phyloP scores from a whole-genome alignment of 1,140 invertebrate genomes.

The Lepidurus couesii region DNA sequence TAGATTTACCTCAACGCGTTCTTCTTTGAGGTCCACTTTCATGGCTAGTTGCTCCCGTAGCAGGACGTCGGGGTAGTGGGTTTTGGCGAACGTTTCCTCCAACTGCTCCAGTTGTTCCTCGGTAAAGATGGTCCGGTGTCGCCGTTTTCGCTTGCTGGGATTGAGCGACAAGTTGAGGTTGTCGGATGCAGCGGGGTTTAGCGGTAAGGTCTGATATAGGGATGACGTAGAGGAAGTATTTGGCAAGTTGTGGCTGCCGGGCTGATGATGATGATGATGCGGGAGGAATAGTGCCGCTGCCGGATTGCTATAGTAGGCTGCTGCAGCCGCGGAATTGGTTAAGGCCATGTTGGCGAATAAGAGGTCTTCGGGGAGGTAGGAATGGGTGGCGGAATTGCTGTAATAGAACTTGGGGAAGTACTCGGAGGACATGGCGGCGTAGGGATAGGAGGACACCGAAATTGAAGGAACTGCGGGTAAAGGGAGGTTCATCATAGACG shows the following conservation, averaged over 20 bases:
- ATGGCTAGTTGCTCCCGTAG: constrained; percentile 87
- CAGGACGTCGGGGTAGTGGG: constrained; percentile 83
- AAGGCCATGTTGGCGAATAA: not conserved
- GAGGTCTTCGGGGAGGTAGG: not conserved
- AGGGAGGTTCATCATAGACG: not conserved
- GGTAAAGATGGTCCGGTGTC: constrained; percentile 81
- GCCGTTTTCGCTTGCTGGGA: constrained; percentile 30
- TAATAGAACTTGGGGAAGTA: not conserved
- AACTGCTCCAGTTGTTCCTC: constrained; percentile 94
- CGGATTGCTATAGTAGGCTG: not conserved
- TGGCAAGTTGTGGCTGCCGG: not conserved
- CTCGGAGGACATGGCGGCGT: not conserved
- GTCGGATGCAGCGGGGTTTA: not conserved
- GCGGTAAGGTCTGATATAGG: not conserved
- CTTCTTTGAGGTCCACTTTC: constrained; percentile 94
- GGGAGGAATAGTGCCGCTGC: constrained; percentile 1
- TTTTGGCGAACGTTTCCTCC: constrained; percentile 93
- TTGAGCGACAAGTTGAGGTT: not conserved
- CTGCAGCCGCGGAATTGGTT: not conserved
- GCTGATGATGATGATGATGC: not conserved
- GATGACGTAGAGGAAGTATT: not conserved
- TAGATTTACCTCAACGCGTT: constrained; percentile 92
- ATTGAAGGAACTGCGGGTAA: not conserved
- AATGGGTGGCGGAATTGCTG: not conserved
- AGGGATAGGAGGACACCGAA: not conserved